Evolutionary conservation across 2,888 invertebrate species (phyloP).

Genomic region (Pseudolycoriella hygida): DNA sequence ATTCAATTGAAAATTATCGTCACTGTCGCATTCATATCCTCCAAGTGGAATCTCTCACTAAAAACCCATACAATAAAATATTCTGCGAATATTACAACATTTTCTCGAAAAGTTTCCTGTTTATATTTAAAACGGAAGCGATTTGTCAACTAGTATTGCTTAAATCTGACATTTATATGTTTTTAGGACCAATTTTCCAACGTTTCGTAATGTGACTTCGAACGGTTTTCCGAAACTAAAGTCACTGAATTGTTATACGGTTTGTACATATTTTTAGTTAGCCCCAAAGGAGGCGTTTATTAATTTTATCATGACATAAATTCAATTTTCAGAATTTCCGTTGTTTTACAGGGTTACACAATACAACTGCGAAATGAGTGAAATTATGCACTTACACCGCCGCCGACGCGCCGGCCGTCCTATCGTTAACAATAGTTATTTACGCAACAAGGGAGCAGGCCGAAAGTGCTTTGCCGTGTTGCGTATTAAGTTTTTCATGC

Average conservation of each 20-base stretch:
- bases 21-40: too few species aligned
- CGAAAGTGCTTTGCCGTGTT: too few species aligned
- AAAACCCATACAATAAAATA: neutral
- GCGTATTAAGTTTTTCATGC: too few species aligned
- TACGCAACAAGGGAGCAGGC: too few species aligned
- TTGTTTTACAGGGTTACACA: neutral
- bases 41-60: too few species aligned
- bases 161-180: slow-evolving; percentile 6
- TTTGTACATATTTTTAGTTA: neutral
- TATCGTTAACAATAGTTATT: too few species aligned
- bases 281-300: slow-evolving; percentile 6
- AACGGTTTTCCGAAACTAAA: neutral
- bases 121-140: slow-evolving; percentile 6
- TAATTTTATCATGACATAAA: slow-evolving; percentile 7
- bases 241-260: neutral
- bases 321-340: slow-evolving; percentile 5
- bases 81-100: neutral
- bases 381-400: too few species aligned
- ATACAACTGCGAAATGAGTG: too few species aligned
- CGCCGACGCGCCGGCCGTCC: too few species aligned
- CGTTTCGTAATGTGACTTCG: neutral
- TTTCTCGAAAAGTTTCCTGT: slow-evolving; percentile 1
- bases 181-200: slow-evolving; percentile 1
- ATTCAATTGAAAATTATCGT: too few species aligned
- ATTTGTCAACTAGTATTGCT: slow-evolving; percentile 5